These are phyloP conservation scores for Hormaphis cornu DNA, from an alignment of 1,140 invertebrate species.

Conservation along the genomic window DNA sequence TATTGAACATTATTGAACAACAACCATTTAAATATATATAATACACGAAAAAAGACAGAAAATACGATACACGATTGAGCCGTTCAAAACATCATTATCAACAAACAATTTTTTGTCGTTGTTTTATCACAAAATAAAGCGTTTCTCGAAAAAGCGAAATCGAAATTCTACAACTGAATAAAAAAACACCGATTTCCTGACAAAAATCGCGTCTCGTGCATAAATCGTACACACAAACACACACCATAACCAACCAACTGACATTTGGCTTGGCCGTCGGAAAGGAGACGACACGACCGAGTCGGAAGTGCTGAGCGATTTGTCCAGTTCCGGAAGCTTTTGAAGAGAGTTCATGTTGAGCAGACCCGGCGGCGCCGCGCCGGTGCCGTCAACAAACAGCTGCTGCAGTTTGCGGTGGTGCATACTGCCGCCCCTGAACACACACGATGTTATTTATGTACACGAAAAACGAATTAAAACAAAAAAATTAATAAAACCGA, in stretches of 20 bases:
- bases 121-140: too few species aligned
- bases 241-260: not conserved
- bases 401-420: slow-evolving; percentile 11
- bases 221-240: too few species aligned
- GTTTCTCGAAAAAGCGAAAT: too few species aligned
- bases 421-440: slow-evolving; percentile 18
- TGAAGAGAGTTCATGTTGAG: slow-evolving; percentile 18
- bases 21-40: too few species aligned
- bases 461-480: not conserved
- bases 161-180: too few species aligned
- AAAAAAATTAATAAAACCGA: too few species aligned
- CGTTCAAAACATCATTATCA: too few species aligned
- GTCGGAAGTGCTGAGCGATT: slow-evolving; percentile 26
- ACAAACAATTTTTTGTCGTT: too few species aligned
- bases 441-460: not conserved
- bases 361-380: not conserved
- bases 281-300: slow-evolving; percentile 10
- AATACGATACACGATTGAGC: too few species aligned
- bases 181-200: too few species aligned
- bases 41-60: too few species aligned
- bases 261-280: slow-evolving; percentile 23
- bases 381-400: not conserved
- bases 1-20: too few species aligned
- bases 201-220: not conserved
- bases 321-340: slow-evolving; percentile 22